Percentiles rank a stretch among this genome's conserved stretches.
Conservation (phyloP, 2,113 vertebrate genomes). For the Ophiodon elongatus region DNA sequence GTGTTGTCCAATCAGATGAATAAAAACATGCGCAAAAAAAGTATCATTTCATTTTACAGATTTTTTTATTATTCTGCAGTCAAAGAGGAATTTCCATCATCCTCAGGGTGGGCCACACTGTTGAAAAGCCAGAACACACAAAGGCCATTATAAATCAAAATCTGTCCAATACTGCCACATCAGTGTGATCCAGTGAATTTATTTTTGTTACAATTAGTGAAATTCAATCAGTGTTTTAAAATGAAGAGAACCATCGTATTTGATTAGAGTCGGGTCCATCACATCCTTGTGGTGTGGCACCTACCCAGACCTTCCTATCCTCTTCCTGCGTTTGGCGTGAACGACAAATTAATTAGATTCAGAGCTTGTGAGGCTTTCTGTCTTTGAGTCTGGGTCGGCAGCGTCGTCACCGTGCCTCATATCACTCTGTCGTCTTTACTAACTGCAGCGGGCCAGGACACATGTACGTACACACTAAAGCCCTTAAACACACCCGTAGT, state of each 20-base stretch:
- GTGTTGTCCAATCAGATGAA: slow-evolving; percentile 6
- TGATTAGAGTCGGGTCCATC: slow-evolving; percentile 28
- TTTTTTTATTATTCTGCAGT: not conserved
- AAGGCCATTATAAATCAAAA: slow-evolving; percentile 11
- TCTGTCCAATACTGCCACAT: not conserved
- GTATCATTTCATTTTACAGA: not conserved
- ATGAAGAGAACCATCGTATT: slow-evolving; percentile 23
- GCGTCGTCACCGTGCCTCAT: slow-evolving; percentile 31
- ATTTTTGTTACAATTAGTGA: slow-evolving; percentile 47
- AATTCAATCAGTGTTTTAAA: slow-evolving; percentile 34
- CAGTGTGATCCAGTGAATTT: slow-evolving; percentile 15
- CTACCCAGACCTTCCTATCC: slow-evolving; percentile 28
- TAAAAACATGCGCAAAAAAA: not conserved
- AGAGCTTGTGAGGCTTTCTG: slow-evolving; percentile 63
- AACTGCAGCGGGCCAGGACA: slow-evolving; percentile 50
- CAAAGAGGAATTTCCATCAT: slow-evolving; percentile 1
- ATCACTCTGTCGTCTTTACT: slow-evolving; percentile 54
- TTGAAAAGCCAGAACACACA: slow-evolving; percentile 24
- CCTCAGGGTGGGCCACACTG: not conserved
- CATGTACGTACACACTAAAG: not conserved
- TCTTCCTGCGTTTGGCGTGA: slow-evolving; percentile 45
- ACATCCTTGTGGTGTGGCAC: slow-evolving; percentile 48
- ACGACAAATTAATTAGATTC: slow-evolving; percentile 57
- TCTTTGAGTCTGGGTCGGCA: slow-evolving; percentile 61
- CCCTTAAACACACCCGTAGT: slow-evolving; percentile 8